Base-by-base conservation (phyloP, 2,113 vertebrate genomes). In the Catharus bicknelli region DNA sequence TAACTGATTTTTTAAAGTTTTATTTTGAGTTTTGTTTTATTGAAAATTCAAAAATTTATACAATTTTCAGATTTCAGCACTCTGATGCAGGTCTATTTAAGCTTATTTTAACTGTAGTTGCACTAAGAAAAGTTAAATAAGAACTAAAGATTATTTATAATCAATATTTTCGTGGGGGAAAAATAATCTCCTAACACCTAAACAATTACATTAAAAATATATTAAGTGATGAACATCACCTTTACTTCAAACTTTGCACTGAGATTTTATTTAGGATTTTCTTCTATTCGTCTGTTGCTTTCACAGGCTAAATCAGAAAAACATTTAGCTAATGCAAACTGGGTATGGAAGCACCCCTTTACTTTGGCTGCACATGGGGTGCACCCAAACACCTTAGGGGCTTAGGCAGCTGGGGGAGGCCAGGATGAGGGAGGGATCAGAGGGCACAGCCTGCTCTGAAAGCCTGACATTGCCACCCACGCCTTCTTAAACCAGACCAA, bases 311-410 rank as follows among this genome's bases (percentile, higher is more conserved):
- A 59, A 79, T 57, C 36, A 68, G 47, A 36, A 36, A 54, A 58
- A 43, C 21, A 17, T 29, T 68, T 53, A 40, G 10, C 29, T 76
- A 11, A 47, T 76, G 10, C 36, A 61, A 3, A 7, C 2, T 15
- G 29, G 38, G 21, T 61, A 12, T 12, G 5, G 3, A 43, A 34
- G 26, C 32, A 51, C 11, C 8, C 8, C 13, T 61, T 88, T 74
- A 20, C 45, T 12, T 2, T 20, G 51, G 17, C 57, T 76, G 40
- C 2, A 2, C 0, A 3, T 34, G 57, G 16, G 6, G 4, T 54
- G 54, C 58, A 68, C 25, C 54, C 42, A 30, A 89, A 62, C 7
- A 19, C 16, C 38, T 38, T 38, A 38, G 38, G 58, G 43, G 20
- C 55, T 86, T 7, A 7, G 63, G 51, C 30, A 66, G 27, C 32